Percentiles rank a stretch among this genome's conserved stretches.
Evolutionary conservation across 2,888 invertebrate species (phyloP).

Genomic region (Thymelicus acteon): DNA sequence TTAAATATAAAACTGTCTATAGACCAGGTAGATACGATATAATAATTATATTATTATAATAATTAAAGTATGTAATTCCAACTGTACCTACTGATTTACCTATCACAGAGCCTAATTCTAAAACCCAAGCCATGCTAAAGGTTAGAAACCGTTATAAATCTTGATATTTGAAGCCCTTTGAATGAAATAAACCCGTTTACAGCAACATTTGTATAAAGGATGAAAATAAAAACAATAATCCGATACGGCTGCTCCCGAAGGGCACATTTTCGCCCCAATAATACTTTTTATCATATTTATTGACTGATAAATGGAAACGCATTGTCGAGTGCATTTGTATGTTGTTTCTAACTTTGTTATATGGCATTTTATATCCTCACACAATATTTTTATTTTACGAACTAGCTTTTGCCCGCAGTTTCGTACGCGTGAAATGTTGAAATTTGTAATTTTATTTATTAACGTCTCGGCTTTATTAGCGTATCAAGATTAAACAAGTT

Average conservation of each 20-base stretch:
- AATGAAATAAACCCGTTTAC: constrained; percentile 71
- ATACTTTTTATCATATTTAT: constrained; percentile 85
- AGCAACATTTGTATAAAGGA: constrained; percentile 67
- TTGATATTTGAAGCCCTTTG: constrained; percentile 72
- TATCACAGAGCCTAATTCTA: not conserved
- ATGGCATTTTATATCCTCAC: constrained; percentile 12
- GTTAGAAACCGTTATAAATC: constrained; percentile 62
- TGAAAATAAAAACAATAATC: constrained; percentile 81
- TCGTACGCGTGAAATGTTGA: too few species aligned
- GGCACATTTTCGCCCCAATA: constrained; percentile 79
- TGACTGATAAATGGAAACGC: constrained; percentile 79
- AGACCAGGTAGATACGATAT: too few species aligned
- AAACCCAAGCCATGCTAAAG: not conserved
- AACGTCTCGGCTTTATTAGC: too few species aligned
- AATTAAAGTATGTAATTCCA: too few species aligned
- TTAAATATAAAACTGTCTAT: too few species aligned
- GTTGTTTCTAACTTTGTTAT: constrained; percentile 57
- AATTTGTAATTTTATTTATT: too few species aligned
- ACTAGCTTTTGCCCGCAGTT: too few species aligned
- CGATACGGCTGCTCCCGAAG: constrained; percentile 61
- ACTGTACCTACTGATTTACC: too few species aligned
- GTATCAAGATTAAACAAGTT: too few species aligned
- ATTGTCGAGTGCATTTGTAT: constrained; percentile 76
- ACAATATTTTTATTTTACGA: not conserved
- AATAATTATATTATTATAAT: too few species aligned